These are phyloP conservation scores for Panthera tigris DNA, from an alignment of 2,113 vertebrate genomes.

Conservation along the genomic window DNA sequence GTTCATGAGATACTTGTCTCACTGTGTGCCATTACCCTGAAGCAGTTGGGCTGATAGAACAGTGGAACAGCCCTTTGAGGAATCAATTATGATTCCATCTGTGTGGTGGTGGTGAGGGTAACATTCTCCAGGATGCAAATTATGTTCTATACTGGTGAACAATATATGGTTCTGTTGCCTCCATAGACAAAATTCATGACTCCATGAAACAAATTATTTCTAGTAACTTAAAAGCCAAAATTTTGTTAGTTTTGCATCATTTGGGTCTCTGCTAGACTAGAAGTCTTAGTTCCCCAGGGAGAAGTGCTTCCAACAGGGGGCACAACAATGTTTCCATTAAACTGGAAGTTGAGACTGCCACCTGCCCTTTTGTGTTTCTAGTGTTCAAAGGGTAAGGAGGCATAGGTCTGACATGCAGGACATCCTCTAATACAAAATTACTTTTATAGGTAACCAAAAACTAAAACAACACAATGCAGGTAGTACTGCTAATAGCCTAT, in stretches of 20 bases:
- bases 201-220: not conserved
- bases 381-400: not conserved
- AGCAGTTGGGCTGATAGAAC: not conserved
- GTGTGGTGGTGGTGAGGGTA: not conserved
- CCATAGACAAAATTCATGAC: not conserved
- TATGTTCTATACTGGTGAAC: not conserved
- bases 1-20: not conserved
- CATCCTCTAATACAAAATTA: not conserved
- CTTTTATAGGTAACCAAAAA: constrained; percentile 1
- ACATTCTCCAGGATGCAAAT: not conserved
- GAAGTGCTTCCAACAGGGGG: not conserved
- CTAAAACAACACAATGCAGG: not conserved
- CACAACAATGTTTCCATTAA: not conserved
- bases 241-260: not conserved
- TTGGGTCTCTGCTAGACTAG: not conserved
- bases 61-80: not conserved
- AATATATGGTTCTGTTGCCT: not conserved
- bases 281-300: not conserved
- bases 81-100: not conserved
- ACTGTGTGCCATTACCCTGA: not conserved
- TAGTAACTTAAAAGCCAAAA: not conserved
- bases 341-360: not conserved
- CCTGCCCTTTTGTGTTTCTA: not conserved
- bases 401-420: not conserved
- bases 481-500: not conserved